A percentile compares a stretch with the other conserved stretches of the same genome.
phyloP scores from a whole-genome alignment of 2,797 vertebrate genomes.

The Danio tinwini region DNA sequence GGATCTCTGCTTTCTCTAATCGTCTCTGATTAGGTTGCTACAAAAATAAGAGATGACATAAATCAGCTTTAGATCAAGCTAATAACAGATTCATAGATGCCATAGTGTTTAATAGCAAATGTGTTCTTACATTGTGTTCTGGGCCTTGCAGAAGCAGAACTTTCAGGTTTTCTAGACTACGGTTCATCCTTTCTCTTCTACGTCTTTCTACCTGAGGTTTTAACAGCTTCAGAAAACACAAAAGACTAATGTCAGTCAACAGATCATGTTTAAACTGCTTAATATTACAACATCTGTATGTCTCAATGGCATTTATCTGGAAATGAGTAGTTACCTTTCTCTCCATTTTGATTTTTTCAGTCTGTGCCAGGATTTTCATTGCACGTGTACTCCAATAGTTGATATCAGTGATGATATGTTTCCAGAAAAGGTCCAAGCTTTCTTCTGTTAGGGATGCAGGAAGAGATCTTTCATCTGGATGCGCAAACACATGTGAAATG shows the following conservation, averaged over 20 bases:
- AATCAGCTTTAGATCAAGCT: background rate
- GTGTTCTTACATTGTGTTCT: slow-evolving; percentile 77
- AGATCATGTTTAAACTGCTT: background rate
- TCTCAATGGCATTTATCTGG: too few relatives aligned
- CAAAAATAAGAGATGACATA: background rate
- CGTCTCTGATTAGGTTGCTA: slow-evolving; percentile 75
- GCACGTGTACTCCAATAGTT: background rate
- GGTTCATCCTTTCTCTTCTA: slow-evolving; percentile 86
- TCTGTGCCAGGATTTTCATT: slow-evolving; percentile 64
- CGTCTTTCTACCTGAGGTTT: slow-evolving; percentile 88
- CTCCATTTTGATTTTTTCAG: slow-evolving; percentile 55
- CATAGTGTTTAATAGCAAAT: too few relatives aligned
- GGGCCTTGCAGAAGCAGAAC: slow-evolving; percentile 78
- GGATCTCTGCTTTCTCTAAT: slow-evolving; percentile 79
- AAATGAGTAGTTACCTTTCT: slow-evolving; percentile 70
- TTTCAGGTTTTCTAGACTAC: slow-evolving; percentile 83
- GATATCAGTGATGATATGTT: background rate
- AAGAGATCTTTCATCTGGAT: background rate
- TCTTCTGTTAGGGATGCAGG: background rate
- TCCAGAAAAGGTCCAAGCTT: background rate
- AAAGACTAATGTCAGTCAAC: slow-evolving; percentile 20
- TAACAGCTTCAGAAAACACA: slow-evolving; percentile 70
- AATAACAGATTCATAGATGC: background rate
- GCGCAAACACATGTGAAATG: background rate
- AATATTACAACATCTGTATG: too few relatives aligned